Evolutionary conservation across 2,888 invertebrate species (phyloP), one percentile per base, ranked within the genome.

Genomic region (Chrysodeixis includens): DNA sequence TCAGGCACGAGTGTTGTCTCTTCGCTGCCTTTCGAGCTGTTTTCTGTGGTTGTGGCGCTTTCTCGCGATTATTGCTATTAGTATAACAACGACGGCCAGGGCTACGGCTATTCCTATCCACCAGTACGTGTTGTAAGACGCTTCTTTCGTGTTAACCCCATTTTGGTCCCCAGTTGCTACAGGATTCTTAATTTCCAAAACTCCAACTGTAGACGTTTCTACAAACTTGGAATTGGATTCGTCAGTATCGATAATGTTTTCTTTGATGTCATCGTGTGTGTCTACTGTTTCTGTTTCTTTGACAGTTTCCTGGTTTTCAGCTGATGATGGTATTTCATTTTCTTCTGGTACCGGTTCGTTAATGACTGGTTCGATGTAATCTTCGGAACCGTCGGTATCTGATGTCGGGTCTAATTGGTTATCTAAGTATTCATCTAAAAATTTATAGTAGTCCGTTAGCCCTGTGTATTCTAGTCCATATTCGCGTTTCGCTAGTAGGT

Each of bases 391-490:
- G 51, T 85, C 83, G 8, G 73, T 87, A 1, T 87, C 89, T 4
- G 77, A 16, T 4, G 85, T 56, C 20, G 93, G 93, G 49, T 95
- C 93, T 62, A 95, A 82, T 70, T 96, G 95, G 35, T 88, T 91
- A 35, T 95, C 94, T 72, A 96, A 88, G 85, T 96, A 96, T 71
- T 95, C 94, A 72, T 95, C 95, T 66, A 96, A 81, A 0, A 96
- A 92, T 76, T 92, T 90, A 78, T 96, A 96, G 79, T 96, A 96
- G 66, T 95, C 94, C 8, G 95, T 91, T 0, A 96, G 81, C 0
- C 94, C 92, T n/a, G 91, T 92, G 26, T 95, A 91, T 74, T 95
- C 93, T 10, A 96, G 82, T 1, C 94, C 93, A 49, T 95, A 90
- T 86, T 95, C 95, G 75, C 86, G 91, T 85, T 88, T 94, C 22